Base-by-base conservation (phyloP, 92 coral and sea anemone species). In the Parazoanthus darwini region DNA sequence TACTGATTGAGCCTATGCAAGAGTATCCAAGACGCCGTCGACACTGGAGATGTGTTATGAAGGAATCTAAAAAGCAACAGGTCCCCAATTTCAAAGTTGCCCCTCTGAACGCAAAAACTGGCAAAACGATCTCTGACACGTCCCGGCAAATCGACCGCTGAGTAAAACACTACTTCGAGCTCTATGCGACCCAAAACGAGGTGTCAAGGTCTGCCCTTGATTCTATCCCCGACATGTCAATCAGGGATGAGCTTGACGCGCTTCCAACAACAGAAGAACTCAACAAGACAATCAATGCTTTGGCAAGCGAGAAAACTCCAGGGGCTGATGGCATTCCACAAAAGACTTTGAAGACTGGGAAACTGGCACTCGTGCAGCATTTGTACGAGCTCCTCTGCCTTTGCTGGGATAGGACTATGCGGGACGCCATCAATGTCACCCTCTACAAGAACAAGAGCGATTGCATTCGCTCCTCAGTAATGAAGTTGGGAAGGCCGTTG, bases 131-230 rank as follows among this genome's bases (percentile, higher is more conserved):
- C 77, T 43, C 78, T 11, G 71, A 84, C 79, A 75, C 68, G 38
- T 44, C 8, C 74, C 68, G 54, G 67, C 92, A 70, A 87, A n/a
- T 90, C 73, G 82, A 81, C 72, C 74, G 82, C 70, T 82, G 88
- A 82, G 76, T 86, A 6, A 87, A 74, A 79, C 92, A 86, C 81
- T 77, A 89, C 86, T 20, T 79, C 5, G 86, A 81, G 77, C 87
- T 90, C 25, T 70, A 76, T 74, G 22, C 81, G 11, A 50, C 33
- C 42, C 74, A 90, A 63, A 81, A 50, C 68, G 25, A 37, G 5
- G 88, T 86, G 6, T 18, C 88, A 3, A 48, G 22, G 0, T 86
- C 76, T 2, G 90, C 87, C 20, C 87, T 87, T 15, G 58, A 81
- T 68, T n/a, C 58, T 87, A 20, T 87, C 15, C 38, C 36, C 5